Percentiles rank a stretch among this genome's conserved stretches.
These are phyloP conservation scores for Cheilosia soror DNA, from an alignment of 2,888 invertebrate species.

Conservation along the genomic window DNA sequence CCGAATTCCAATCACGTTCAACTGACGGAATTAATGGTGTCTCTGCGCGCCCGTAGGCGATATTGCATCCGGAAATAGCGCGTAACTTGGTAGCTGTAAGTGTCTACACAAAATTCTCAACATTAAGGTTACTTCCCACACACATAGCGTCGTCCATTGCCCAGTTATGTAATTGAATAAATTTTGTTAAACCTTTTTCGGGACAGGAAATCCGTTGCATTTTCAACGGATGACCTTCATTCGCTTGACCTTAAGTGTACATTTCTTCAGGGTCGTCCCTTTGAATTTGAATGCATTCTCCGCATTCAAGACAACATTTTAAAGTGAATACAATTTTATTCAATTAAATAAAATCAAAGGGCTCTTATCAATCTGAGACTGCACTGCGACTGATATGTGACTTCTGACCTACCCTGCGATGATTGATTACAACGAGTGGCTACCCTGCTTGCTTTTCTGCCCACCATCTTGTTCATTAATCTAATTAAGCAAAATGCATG, in stretches of 20 bases:
- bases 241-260: constrained; percentile 32
- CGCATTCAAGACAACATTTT: neutral
- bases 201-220: constrained; percentile 50
- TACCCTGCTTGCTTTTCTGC: constrained; percentile 2
- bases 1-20: constrained; percentile 45
- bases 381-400: constrained; percentile 44
- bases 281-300: constrained; percentile 16
- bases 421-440: constrained; percentile 48
- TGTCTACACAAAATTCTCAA: neutral
- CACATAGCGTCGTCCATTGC: neutral
- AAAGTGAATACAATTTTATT: constrained; percentile 37
- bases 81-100: constrained; percentile 18
- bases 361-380: constrained; percentile 60
- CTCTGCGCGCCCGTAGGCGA: constrained; percentile 18
- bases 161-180: constrained; percentile 1
- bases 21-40: constrained; percentile 23
- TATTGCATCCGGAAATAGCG: constrained; percentile 48
- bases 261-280: constrained; percentile 39
- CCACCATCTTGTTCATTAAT: constrained; percentile 54
- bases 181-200: neutral
- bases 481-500: constrained; percentile 70
- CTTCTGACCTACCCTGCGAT: constrained; percentile 60
- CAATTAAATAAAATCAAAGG: constrained; percentile 61
- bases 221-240: constrained; percentile 45
- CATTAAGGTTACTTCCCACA: constrained; percentile 23